Evolutionary conservation across 2,888 invertebrate genomes (phyloP).

Genomic region (Athetis lepigone): DNA sequence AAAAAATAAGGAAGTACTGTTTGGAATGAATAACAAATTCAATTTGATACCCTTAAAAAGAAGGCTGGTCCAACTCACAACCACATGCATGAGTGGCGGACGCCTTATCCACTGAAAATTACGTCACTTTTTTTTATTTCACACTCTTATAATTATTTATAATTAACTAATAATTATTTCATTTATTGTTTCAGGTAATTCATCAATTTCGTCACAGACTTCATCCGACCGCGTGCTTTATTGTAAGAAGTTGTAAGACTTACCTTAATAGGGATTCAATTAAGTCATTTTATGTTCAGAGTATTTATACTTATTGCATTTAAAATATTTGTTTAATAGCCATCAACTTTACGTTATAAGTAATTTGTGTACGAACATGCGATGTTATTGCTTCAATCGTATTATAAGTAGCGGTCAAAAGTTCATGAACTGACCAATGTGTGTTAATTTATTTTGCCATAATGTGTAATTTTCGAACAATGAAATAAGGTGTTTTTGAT

Average conservation of each 20-base stretch:
- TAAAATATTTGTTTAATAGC: conserved; percentile 40
- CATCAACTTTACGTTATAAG: conserved; percentile 20
- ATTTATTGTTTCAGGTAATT: conserved; percentile 56
- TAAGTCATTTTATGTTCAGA: conserved; percentile 40
- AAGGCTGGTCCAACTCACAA: too few species aligned
- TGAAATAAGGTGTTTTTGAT: conserved; percentile 4
- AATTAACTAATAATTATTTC: conserved; percentile 20
- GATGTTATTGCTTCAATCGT: conserved; percentile 49
- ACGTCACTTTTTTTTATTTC: background rate
- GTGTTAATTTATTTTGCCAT: conserved; percentile 40
- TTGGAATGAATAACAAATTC: too few species aligned
- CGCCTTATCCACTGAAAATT: too few species aligned
- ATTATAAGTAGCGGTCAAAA: conserved; percentile 43
- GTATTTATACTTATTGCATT: conserved; percentile 37
- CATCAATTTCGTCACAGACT: conserved; percentile 3
- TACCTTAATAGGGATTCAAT: conserved; percentile 44
- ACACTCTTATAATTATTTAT: background rate
- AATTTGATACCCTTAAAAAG: too few species aligned
- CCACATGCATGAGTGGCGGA: too few species aligned
- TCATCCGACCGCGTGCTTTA: conserved; percentile 6
- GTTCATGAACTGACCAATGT: conserved; percentile 38
- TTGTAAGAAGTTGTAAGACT: conserved; percentile 29
- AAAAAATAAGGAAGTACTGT: too few species aligned
- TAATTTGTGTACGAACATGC: conserved; percentile 36
- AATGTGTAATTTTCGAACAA: conserved; percentile 24